phyloP scores from a whole-genome alignment of 2,113 vertebrate genomes.

The Castor canadensis region DNA sequence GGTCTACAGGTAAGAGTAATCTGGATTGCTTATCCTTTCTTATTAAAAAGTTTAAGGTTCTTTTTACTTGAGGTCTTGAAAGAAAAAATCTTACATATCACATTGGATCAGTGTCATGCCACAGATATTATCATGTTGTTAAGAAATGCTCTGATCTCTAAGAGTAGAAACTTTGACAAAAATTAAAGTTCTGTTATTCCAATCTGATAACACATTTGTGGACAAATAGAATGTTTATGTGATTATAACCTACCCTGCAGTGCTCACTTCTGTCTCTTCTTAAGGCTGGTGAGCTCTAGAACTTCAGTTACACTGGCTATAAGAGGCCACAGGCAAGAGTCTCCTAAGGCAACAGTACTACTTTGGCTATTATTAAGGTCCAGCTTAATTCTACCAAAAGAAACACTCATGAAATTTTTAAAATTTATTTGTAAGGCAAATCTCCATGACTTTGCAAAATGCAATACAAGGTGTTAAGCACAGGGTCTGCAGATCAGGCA shows the following conservation, averaged over 20 bases:
- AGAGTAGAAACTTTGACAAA: neutral
- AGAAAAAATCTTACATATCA: neutral
- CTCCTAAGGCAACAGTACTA: neutral
- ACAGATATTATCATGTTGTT: neutral
- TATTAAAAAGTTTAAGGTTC: neutral
- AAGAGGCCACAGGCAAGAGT: neutral
- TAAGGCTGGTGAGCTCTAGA: neutral
- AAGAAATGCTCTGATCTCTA: neutral
- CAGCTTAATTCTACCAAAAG: neutral
- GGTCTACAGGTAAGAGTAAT: neutral
- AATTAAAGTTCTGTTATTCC: neutral
- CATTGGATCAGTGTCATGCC: neutral
- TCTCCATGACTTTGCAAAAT: neutral
- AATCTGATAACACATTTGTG: neutral
- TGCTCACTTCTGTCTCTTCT: neutral
- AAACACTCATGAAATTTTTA: neutral
- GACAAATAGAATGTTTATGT: neutral
- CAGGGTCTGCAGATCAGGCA: neutral
- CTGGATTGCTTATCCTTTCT: neutral
- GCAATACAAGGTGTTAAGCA: neutral
- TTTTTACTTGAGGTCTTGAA: slow-evolving; percentile 12
- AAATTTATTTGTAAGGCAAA: slow-evolving; percentile 32
- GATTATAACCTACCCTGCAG: neutral
- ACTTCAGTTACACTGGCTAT: neutral
- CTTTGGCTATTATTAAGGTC: neutral